Evolutionary conservation across 2,113 vertebrate genomes (phyloP).

Genomic region (Tympanuchus pallidicinctus): DNA sequence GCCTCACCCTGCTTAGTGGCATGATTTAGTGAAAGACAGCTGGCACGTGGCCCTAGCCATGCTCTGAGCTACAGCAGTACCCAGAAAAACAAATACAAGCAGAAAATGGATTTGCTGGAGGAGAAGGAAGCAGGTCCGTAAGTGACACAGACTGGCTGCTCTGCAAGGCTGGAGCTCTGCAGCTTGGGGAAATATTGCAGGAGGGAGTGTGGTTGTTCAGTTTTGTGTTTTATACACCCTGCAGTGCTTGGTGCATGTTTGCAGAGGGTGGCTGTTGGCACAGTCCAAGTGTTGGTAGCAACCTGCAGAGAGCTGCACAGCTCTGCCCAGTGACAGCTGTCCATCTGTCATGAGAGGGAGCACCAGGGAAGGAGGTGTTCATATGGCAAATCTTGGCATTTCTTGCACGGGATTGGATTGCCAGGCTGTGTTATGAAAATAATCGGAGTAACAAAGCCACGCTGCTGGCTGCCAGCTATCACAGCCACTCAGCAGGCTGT

Average conservation of each 20-base stretch:
- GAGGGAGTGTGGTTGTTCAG: not conserved
- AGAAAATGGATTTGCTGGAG: not conserved
- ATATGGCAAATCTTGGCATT: not conserved
- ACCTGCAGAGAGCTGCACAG: not conserved
- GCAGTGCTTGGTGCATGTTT: not conserved
- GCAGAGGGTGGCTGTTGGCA: not conserved
- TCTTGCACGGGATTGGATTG: not conserved
- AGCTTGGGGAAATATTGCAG: not conserved
- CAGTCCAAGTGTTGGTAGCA: not conserved
- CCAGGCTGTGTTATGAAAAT: not conserved
- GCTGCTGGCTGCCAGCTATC: not conserved
- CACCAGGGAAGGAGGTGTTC: not conserved
- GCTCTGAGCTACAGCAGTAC: not conserved
- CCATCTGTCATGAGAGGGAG: not conserved
- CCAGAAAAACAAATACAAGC: not conserved
- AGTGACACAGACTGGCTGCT: not conserved
- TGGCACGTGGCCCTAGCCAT: not conserved
- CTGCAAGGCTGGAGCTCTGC: not conserved
- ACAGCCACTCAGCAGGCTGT: too few species aligned
- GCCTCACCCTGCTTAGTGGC: rapidly evolving
- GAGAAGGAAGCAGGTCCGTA: not conserved
- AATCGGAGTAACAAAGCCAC: not conserved
- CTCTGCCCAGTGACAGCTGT: not conserved
- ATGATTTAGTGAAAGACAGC: not conserved
- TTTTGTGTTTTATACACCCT: not conserved